These are phyloP conservation scores for Sebastes steindachneri DNA, from an alignment of 2,797 vertebrate species.

Conservation along the genomic window DNA sequence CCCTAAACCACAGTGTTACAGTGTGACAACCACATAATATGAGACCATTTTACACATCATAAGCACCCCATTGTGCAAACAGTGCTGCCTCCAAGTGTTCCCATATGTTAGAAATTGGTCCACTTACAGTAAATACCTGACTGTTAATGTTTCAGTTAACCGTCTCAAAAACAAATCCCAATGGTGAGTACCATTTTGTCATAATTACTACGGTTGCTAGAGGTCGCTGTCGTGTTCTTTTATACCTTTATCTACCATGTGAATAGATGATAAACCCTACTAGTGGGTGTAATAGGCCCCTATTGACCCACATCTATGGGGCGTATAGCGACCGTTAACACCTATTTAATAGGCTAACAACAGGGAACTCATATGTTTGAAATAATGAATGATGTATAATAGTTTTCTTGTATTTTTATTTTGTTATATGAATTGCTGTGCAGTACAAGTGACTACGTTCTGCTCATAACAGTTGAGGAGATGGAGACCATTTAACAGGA, in stretches of 20 bases:
- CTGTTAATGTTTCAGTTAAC: background rate
- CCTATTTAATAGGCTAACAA: too few species aligned
- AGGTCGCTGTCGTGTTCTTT: too few species aligned
- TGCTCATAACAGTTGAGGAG: background rate
- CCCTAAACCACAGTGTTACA: background rate
- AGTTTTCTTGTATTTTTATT: background rate
- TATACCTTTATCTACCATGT: too few species aligned
- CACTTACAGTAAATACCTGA: background rate
- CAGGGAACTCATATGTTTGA: background rate
- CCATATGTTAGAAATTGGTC: background rate
- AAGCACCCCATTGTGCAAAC: constrained; percentile 6
- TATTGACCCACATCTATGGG: too few species aligned
- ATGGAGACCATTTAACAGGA: background rate
- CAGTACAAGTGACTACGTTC: background rate
- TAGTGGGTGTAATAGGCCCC: too few species aligned
- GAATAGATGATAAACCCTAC: too few species aligned
- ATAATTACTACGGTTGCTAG: fast-evolving
- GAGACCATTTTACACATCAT: background rate
- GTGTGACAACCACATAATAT: background rate
- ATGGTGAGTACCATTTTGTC: too few species aligned
- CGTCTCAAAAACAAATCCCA: background rate
- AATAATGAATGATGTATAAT: background rate
- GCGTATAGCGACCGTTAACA: too few species aligned
- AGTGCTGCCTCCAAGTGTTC: background rate
- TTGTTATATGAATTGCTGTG: background rate